These are phyloP conservation scores for Dissostichus mawsoni DNA, from an alignment of 2,113 vertebrate species.

Conservation along the genomic window DNA sequence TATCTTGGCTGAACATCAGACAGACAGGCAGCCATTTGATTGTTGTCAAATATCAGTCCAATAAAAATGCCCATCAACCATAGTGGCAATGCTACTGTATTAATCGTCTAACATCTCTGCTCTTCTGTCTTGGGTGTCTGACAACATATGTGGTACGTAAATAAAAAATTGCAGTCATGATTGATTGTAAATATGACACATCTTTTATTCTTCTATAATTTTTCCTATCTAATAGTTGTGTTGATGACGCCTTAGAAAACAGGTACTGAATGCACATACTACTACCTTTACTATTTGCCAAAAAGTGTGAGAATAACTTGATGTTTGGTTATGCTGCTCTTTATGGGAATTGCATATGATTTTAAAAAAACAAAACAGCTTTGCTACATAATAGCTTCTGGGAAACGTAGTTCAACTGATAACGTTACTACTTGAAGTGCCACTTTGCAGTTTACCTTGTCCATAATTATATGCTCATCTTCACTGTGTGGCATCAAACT, in stretches of 20 bases:
- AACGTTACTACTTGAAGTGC: neutral
- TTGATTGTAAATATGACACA: constrained; percentile 18
- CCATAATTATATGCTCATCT: constrained; percentile 1
- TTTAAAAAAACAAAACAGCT: neutral
- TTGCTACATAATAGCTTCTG: neutral
- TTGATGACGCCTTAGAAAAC: neutral
- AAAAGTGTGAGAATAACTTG: neutral
- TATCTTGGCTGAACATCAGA: constrained; percentile 64
- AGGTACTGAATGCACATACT: neutral
- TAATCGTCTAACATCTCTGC: constrained; percentile 35
- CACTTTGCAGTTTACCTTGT: neutral
- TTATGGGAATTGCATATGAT: neutral
- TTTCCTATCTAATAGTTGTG: constrained; percentile 1
- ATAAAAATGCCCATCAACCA: constrained; percentile 47
- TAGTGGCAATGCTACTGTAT: constrained; percentile 25
- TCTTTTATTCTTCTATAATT: constrained; percentile 2
- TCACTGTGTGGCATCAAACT: neutral
- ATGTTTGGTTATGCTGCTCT: neutral
- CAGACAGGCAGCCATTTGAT: constrained; percentile 47
- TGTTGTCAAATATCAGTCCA: constrained; percentile 57
- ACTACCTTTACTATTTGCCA: neutral
- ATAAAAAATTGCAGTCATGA: constrained; percentile 23
- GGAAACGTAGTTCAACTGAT: neutral
- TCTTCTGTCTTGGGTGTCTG: constrained; percentile 22
- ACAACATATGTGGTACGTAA: constrained; percentile 1